These are phyloP conservation scores for Hanleya hanleyi DNA, from an alignment of 2,888 invertebrate species.

Conservation along the genomic window DNA sequence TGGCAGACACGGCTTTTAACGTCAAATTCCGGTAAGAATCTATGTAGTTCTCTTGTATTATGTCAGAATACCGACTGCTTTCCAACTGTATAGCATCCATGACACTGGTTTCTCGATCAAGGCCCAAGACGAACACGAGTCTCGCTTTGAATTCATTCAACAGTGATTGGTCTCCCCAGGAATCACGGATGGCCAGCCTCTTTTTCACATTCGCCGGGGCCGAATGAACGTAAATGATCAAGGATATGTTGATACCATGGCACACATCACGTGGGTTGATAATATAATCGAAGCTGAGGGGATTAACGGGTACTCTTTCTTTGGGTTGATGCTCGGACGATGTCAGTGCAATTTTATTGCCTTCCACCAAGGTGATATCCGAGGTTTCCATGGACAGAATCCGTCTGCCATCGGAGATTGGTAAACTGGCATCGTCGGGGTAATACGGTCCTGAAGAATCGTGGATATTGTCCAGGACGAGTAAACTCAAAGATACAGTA, in stretches of 20 bases:
- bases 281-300: slow-evolving; percentile 54
- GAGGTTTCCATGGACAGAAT: neutral
- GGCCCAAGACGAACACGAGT: slow-evolving; percentile 69
- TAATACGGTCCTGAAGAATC: neutral
- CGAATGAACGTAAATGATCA: slow-evolving; percentile 70
- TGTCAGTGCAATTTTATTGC: too few relatives aligned
- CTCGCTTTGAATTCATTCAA: slow-evolving; percentile 50
- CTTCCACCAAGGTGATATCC: neutral
- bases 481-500: neutral
- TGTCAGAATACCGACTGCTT: slow-evolving; percentile 64
- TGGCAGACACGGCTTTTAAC: slow-evolving; percentile 74
- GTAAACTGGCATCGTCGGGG: neutral
- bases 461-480: neutral
- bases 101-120: slow-evolving; percentile 40
- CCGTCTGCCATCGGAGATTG: neutral
- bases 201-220: slow-evolving; percentile 68
- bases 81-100: slow-evolving; percentile 63
- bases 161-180: slow-evolving; percentile 66
- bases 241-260: slow-evolving; percentile 42
- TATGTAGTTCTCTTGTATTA: slow-evolving; percentile 71
- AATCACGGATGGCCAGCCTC: slow-evolving; percentile 64
- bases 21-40: slow-evolving; percentile 75
- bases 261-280: slow-evolving; percentile 56
- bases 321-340: neutral
- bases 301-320: slow-evolving; percentile 41